phyloP scores from a whole-genome alignment of 2,113 vertebrate genomes.

The Anhinga anhinga region DNA sequence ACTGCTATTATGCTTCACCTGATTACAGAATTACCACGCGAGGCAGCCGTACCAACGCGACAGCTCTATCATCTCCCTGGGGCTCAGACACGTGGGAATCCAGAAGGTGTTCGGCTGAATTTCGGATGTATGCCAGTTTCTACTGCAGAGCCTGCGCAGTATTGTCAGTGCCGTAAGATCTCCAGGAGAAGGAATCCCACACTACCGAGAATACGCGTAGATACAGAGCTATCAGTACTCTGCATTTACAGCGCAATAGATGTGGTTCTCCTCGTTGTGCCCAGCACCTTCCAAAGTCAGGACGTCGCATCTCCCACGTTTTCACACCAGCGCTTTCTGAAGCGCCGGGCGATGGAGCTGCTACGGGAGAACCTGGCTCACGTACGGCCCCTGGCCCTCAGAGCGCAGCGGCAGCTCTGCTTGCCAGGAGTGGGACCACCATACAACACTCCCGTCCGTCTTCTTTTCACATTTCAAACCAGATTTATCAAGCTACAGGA shows the following conservation, averaged over 20 bases:
- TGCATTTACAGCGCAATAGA: background rate
- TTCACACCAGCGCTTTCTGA: background rate
- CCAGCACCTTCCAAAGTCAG: background rate
- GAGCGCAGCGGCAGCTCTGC: background rate
- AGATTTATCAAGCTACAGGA: background rate
- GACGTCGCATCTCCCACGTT: background rate
- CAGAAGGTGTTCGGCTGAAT: background rate
- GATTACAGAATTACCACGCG: conserved; percentile 10
- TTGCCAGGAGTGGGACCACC: background rate
- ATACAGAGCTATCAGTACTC: background rate
- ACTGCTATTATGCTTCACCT: conserved; percentile 43
- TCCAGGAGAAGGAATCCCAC: background rate
- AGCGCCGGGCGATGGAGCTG: background rate
- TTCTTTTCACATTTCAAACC: background rate
- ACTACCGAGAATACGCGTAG: background rate
- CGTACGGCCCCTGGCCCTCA: rapidly evolving
- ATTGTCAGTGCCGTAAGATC: background rate
- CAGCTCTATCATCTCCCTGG: background rate
- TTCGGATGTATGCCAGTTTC: background rate
- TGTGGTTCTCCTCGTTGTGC: rapidly evolving
- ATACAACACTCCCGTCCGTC: background rate
- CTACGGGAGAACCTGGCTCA: background rate
- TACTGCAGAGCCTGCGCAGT: background rate
- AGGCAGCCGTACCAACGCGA: background rate
- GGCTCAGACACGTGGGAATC: background rate